Evolutionary conservation across 2,888 invertebrate genomes (phyloP).

Genomic region (Dynastes hyllus): DNA sequence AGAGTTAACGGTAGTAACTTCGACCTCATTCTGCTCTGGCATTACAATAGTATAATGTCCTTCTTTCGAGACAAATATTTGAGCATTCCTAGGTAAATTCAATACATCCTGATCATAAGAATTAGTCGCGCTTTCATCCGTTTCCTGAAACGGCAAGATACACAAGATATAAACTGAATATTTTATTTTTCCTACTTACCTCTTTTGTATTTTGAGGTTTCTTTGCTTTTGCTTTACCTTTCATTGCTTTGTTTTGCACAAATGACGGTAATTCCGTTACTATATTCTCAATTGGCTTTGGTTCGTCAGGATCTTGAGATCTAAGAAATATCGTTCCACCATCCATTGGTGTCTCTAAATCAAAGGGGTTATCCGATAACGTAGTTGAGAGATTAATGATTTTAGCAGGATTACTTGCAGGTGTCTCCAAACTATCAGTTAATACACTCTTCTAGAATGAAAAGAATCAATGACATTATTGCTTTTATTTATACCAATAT

Average conservation of each 20-base stretch:
- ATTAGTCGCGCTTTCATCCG: background rate
- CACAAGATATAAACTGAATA: background rate
- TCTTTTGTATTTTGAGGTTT: slow-evolving; percentile 20
- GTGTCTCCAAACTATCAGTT: slow-evolving; percentile 30
- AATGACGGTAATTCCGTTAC: background rate
- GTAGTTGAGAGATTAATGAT: slow-evolving; percentile 53
- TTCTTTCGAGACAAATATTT: slow-evolving; percentile 32
- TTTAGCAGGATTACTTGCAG: slow-evolving; percentile 37
- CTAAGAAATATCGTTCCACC: slow-evolving; percentile 11
- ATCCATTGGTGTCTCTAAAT: slow-evolving; percentile 17
- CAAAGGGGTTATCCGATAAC: slow-evolving; percentile 54
- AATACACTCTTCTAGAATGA: slow-evolving; percentile 14
- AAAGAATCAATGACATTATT: background rate
- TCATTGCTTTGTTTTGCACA: background rate
- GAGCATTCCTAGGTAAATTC: slow-evolving; percentile 19
- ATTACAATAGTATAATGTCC: slow-evolving; percentile 37
- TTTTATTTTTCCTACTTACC: background rate
- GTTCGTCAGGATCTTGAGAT: slow-evolving; percentile 14
- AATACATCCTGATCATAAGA: slow-evolving; percentile 8
- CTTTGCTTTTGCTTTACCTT: slow-evolving; percentile 27
- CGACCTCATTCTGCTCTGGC: slow-evolving; percentile 22
- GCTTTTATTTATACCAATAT: too few relatives aligned
- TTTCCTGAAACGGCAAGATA: background rate
- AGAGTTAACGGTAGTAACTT: slow-evolving; percentile 40
- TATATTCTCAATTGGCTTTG: background rate